Evolutionary conservation across 2,888 invertebrate genomes (phyloP).

Genomic region (Branchipolynoe longqiensis): DNA sequence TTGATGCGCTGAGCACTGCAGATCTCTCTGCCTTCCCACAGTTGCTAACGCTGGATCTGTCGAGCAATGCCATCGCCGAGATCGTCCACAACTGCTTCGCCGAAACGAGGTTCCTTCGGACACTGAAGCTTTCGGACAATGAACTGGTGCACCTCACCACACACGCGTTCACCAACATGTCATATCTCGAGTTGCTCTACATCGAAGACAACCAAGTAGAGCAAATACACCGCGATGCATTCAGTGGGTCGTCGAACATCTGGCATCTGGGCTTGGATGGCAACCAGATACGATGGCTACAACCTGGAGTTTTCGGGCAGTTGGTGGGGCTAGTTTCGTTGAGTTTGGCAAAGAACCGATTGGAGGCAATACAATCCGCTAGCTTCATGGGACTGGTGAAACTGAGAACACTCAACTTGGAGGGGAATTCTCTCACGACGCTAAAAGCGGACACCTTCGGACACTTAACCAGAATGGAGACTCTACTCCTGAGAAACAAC

Average conservation of each 20-base stretch:
- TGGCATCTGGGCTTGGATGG: conserved; percentile 29
- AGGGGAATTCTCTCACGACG: not conserved
- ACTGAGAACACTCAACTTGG: conserved; percentile 17
- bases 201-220: not conserved
- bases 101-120: not conserved
- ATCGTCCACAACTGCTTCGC: not conserved
- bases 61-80: not conserved
- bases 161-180: not conserved
- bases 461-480: not conserved
- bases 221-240: not conserved
- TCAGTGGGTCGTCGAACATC: not conserved
- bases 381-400: not conserved
- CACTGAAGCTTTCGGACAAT: not conserved
- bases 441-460: not conserved
- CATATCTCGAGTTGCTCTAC: conserved; percentile 40
- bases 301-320: not conserved
- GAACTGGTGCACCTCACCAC: not conserved
- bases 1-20: not conserved
- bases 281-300: not conserved
- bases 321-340: not conserved
- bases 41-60: not conserved
- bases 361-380: not conserved
- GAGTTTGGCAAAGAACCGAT: not conserved
- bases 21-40: not conserved
- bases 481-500: not conserved